A percentile compares a stretch with the other conserved stretches of the same genome.
Conservation (phyloP, 2,797 vertebrate species). For the Lagocephalus sceleratus region DNA sequence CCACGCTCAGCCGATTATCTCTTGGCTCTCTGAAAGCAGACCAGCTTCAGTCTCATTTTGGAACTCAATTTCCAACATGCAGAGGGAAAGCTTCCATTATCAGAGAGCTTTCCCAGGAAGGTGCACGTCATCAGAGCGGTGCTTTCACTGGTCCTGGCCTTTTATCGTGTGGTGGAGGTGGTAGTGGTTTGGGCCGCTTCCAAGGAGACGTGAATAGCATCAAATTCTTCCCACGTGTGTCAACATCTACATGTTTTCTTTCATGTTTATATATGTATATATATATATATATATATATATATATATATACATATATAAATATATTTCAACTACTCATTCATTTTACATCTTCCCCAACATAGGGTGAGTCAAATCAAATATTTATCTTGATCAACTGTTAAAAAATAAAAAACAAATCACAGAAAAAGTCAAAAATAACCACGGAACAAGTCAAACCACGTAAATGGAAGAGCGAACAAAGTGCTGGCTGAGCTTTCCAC, state of each 20-base stretch:
- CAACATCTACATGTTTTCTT: slow-evolving; percentile 5
- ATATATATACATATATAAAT: too few relatives aligned
- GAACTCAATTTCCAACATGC: not conserved
- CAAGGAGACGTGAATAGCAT: too few relatives aligned
- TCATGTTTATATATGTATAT: not conserved
- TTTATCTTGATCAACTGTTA: too few relatives aligned
- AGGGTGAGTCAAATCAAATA: too few relatives aligned
- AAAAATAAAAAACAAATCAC: too few relatives aligned
- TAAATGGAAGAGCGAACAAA: not conserved
- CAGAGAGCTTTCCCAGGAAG: not conserved
- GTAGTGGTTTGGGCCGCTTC: not conserved
- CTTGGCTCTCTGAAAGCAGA: slow-evolving; percentile 10
- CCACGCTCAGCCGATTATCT: slow-evolving; percentile 7
- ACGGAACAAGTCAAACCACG: too few relatives aligned
- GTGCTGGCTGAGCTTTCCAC: not conserved
- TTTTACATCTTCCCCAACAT: too few relatives aligned
- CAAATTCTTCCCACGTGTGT: slow-evolving; percentile 5
- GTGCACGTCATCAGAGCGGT: not conserved
- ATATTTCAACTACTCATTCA: too few relatives aligned
- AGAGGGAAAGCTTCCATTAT: not conserved
- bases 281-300: too few relatives aligned
- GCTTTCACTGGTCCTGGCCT: not conserved
- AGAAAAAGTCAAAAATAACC: too few relatives aligned
- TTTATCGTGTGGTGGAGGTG: too few relatives aligned
- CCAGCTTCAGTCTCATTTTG: slow-evolving; percentile 6